Conservation (phyloP, 1,140 invertebrate genomes). For the Aphaenogaster rudis region DNA sequence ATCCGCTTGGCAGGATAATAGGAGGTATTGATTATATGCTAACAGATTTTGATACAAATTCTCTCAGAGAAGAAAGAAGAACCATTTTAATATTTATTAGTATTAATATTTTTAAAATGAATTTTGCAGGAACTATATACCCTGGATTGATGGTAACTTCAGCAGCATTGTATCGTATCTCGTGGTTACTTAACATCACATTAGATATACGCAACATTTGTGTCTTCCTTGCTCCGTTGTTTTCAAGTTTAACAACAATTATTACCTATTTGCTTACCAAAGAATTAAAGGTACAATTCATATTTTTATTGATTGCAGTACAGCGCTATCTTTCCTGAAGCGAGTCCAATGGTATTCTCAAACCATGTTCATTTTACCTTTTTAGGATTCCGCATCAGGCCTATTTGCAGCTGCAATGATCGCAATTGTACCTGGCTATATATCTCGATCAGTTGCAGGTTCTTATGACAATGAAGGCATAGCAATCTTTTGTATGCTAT, state of each 20-base stretch:
- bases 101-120: constrained; percentile 41
- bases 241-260: constrained; percentile 98
- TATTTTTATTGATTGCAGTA: not conserved
- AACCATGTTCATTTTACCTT: constrained; percentile 11
- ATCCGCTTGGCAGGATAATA: constrained; percentile 98
- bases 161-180: constrained; percentile 95
- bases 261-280: constrained; percentile 98
- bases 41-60: constrained; percentile 11
- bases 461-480: constrained; percentile 99
- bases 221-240: constrained; percentile 98
- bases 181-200: constrained; percentile 96
- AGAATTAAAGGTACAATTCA: constrained; percentile 93
- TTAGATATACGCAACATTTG: constrained; percentile 99
- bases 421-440: constrained; percentile 98
- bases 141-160: constrained; percentile 99
- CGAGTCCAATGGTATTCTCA: not conserved
- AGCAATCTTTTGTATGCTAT: constrained; percentile 99
- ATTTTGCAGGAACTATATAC: constrained; percentile 93
- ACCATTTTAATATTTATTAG: not conserved
- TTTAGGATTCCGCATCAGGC: constrained; percentile 95
- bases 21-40: constrained; percentile 88
- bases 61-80: not conserved
- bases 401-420: constrained; percentile 98
- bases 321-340: not conserved
- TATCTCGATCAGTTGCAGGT: constrained; percentile 98